Evolutionary conservation across 2,113 vertebrate genomes (phyloP).

Genomic region (Macquaria ambigua): DNA sequence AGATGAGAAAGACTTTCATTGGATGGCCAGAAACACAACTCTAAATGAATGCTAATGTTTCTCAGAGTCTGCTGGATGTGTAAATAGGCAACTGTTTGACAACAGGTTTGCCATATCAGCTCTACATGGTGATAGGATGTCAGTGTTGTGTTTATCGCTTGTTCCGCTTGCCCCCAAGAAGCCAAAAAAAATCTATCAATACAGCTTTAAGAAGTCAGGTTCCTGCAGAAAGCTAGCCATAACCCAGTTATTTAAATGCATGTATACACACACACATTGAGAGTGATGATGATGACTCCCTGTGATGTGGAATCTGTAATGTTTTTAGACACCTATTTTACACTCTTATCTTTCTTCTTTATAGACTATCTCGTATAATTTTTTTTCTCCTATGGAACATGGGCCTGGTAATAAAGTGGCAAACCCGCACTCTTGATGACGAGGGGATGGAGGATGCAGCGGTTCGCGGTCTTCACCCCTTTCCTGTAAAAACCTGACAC

Average conservation of each 20-base stretch:
- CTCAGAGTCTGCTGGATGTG: too few relatives aligned
- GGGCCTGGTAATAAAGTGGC: neutral
- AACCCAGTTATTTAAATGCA: neutral
- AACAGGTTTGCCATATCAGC: too few relatives aligned
- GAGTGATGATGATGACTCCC: neutral
- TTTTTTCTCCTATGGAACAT: neutral
- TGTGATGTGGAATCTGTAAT: neutral
- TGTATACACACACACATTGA: neutral
- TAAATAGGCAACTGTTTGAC: too few relatives aligned
- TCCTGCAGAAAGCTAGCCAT: neutral
- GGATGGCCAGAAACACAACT: neutral
- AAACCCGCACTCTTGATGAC: conserved; percentile 1
- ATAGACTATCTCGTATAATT: neutral
- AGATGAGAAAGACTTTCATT: neutral
- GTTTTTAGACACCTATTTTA: neutral
- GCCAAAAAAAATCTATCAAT: neutral
- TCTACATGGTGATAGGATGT: too few relatives aligned
- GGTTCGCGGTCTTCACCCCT: conserved; percentile 1
- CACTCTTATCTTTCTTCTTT: neutral
- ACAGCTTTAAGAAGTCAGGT: neutral
- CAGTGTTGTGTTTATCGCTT: too few relatives aligned
- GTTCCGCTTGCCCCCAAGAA: neutral
- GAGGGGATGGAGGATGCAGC: neutral
- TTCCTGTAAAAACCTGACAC: conserved; percentile 30
- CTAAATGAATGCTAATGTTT: too few relatives aligned